A percentile compares a stretch with the other conserved stretches of the same genome.
These are phyloP conservation scores for Bubo blakistoni DNA, from an alignment of 2,113 vertebrate genomes.

Conservation along the genomic window DNA sequence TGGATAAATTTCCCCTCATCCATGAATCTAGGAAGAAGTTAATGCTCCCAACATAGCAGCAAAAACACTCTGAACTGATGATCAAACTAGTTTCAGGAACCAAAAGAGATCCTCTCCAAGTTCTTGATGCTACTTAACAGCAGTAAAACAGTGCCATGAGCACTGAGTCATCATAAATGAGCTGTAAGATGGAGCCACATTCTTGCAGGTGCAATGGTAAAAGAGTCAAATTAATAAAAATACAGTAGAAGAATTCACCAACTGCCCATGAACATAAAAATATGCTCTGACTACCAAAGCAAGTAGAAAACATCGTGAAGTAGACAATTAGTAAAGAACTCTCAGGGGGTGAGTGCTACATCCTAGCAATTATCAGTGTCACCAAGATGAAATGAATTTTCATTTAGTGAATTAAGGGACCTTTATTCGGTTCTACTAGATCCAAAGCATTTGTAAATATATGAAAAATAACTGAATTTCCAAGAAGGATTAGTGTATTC, in stretches of 20 bases:
- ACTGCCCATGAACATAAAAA: neutral
- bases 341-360: accelerated
- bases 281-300: neutral
- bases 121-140: neutral
- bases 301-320: neutral
- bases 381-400: neutral
- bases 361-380: neutral
- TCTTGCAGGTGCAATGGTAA: neutral
- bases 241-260: neutral
- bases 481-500: neutral
- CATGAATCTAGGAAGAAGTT: neutral
- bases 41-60: neutral
- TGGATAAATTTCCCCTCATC: neutral
- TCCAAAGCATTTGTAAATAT: neutral
- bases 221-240: neutral
- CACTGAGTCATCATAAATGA: neutral
- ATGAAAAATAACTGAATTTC: neutral
- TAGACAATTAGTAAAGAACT: neutral
- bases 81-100: neutral
- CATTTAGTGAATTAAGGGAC: neutral
- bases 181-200: neutral
- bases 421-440: neutral
- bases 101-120: neutral
- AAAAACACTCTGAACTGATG: neutral
- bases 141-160: neutral